Conservation (phyloP, 1,140 invertebrate genomes). For the Dinothrombium tinctorium region DNA sequence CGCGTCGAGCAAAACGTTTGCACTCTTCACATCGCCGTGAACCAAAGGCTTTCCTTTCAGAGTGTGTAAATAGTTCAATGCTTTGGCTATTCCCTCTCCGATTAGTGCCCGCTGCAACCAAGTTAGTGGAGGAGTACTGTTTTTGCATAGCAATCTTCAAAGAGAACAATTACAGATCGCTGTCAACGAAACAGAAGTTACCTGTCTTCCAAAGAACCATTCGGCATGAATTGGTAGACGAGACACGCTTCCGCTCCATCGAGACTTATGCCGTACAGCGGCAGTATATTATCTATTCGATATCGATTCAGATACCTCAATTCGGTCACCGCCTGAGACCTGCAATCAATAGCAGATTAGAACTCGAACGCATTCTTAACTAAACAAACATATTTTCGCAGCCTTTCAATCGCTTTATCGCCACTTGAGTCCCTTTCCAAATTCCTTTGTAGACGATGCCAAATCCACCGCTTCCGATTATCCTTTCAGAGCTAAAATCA, state of each 20-base stretch:
- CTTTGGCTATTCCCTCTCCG: constrained; percentile 55
- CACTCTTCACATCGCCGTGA: constrained; percentile 68
- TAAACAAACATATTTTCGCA: constrained; percentile 4
- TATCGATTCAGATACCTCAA: constrained; percentile 36
- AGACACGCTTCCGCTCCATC: constrained; percentile 49
- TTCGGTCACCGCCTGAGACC: constrained; percentile 44
- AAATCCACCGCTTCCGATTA: constrained; percentile 65
- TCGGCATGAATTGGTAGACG: constrained; percentile 76
- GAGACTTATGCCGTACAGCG: constrained; percentile 64
- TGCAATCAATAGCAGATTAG: constrained; percentile 1
- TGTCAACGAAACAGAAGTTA: constrained; percentile 20
- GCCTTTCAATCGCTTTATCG: constrained; percentile 53
- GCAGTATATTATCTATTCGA: constrained; percentile 76
- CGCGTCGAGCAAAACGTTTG: constrained; percentile 72
- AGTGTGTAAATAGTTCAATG: constrained; percentile 69
- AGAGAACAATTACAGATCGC: not conserved
- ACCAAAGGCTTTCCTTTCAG: constrained; percentile 52
- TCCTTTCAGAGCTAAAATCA: constrained; percentile 40
- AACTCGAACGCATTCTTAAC: not conserved
- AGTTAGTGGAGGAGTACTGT: constrained; percentile 31
- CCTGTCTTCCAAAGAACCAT: constrained; percentile 68
- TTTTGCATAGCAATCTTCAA: constrained; percentile 19
- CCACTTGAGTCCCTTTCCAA: constrained; percentile 70
- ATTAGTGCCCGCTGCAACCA: constrained; percentile 57
- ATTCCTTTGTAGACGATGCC: constrained; percentile 71